Base-by-base conservation (phyloP, 2,797 vertebrate genomes). In the Tiaroga cobitis region DNA sequence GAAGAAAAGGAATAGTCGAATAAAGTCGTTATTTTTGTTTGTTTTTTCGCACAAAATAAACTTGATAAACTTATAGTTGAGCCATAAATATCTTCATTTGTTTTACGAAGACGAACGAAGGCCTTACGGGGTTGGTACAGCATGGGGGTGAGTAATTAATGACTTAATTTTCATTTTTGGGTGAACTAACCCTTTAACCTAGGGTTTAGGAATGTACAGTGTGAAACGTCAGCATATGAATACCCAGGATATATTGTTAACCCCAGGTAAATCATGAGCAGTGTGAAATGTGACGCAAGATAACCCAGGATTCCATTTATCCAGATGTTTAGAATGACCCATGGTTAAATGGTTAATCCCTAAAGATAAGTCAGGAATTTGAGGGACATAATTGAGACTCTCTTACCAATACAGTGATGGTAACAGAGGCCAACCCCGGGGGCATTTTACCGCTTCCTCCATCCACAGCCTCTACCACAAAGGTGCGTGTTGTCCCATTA, bases 381-480 rank as follows among this genome's bases (percentile, higher is more conserved):
- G 32, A 54, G 26, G 32, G 18, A 81, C 34, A 76, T 9, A 82
- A 77, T 37, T 19, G 6, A 59, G 2, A n/a, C 61, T 78, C 26
- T 80, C 95, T 93, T 95, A 99, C 98, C 95, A 94, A 95, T 80
- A 99, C 94, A 81, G 93, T 96, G 83, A 99, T 95, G 0, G 96
- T 97, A 84, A 99, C 96, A 0, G 97, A 96, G 16, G 97, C 96
- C 4, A 97, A 93, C 32, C 98, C 98, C 0, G 98, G 97, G 39
- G 97, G 98, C 98, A 99, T 99, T 6, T 91, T 96, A 84, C 97
- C 97, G 26, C 94, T 89, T 21, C 77, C 77, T 4, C 91, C 90
- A 81, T 98, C 97, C 0, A 95, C 91, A 61, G 97, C 98, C 91
- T 99, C 97, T 41, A 99, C 97, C 0, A 96, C 94, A 90, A 99